These are phyloP conservation scores for Chouioia cunea DNA, from an alignment of 2,888 invertebrate genomes.

Conservation along the genomic window DNA sequence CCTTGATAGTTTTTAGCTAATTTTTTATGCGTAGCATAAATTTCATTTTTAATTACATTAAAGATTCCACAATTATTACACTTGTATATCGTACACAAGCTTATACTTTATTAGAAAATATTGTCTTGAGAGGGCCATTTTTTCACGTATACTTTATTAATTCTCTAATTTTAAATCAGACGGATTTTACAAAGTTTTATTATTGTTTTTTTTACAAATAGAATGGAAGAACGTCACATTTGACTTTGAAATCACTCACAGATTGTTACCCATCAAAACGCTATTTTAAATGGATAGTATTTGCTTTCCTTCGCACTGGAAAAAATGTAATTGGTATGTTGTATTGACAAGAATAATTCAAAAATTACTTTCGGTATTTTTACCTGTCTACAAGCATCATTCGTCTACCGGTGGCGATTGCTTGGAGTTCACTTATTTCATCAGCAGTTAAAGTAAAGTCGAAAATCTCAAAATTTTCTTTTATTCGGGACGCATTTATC, in stretches of 20 bases:
- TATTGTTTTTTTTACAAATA: too few relatives aligned
- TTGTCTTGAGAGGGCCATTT: too few relatives aligned
- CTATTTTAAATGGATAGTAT: conserved; percentile 29
- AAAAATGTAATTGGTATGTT: not conserved
- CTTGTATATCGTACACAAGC: too few relatives aligned
- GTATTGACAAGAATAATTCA: not conserved
- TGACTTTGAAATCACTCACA: not conserved
- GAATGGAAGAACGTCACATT: not conserved
- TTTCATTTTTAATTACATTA: too few relatives aligned
- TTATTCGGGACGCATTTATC: conserved; percentile 73
- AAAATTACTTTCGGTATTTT: conserved; percentile 4
- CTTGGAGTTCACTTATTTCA: conserved; percentile 67
- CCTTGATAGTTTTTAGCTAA: too few relatives aligned
- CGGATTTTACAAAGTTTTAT: too few relatives aligned
- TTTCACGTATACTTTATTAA: too few relatives aligned
- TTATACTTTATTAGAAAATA: too few relatives aligned
- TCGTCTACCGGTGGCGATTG: conserved; percentile 70
- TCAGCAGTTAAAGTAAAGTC: conserved; percentile 73
- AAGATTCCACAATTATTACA: too few relatives aligned
- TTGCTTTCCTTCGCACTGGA: conserved; percentile 13
- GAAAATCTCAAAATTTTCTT: conserved; percentile 75
- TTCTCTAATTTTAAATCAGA: too few relatives aligned
- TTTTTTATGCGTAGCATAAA: too few relatives aligned
- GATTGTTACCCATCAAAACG: conserved; percentile 12
- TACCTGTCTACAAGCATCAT: conserved; percentile 60